A percentile compares a stretch with the other conserved stretches of the same genome.
phyloP scores from a whole-genome alignment of 1,140 invertebrate genomes.

The Pseudomyrmex concolor region DNA sequence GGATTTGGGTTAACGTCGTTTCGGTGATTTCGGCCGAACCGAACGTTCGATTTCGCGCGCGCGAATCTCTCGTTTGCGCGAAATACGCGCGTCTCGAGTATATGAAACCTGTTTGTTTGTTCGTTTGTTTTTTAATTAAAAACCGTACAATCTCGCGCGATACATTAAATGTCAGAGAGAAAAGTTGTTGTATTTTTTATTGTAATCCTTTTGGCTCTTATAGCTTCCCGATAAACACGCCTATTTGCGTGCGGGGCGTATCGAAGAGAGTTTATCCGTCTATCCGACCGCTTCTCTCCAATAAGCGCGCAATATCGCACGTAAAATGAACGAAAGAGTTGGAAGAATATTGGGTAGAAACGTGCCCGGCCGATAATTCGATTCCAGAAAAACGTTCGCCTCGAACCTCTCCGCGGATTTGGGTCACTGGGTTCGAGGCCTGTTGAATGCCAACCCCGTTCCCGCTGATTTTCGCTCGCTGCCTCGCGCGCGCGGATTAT shows the following conservation, averaged over 20 bases:
- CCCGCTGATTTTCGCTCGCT: conserved; percentile 41
- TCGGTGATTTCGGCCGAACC: conserved; percentile 7
- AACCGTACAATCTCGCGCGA: too few species aligned
- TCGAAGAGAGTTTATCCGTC: too few species aligned
- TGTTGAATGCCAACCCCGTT: conserved; percentile 76
- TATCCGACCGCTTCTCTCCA: too few species aligned
- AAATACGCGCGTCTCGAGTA: too few species aligned
- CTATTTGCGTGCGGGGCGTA: too few species aligned
- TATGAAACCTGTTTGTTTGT: too few species aligned
- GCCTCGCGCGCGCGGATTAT: conserved; percentile 30
- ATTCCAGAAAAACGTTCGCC: conserved; percentile 55
- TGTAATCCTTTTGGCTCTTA: too few species aligned
- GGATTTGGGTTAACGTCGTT: conserved; percentile 57
- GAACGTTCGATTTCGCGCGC: neutral
- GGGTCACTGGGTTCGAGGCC: conserved; percentile 78
- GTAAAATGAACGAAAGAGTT: conserved; percentile 19
- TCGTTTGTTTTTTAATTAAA: too few species aligned
- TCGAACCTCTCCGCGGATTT: conserved; percentile 70
- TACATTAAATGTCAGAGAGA: too few species aligned
- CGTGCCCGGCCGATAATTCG: conserved; percentile 20
- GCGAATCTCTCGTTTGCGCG: neutral
- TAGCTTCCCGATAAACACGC: too few species aligned
- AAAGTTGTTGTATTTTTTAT: too few species aligned
- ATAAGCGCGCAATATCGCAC: neutral
- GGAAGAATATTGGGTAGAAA: conserved; percentile 24